Percentiles rank a stretch among this genome's conserved stretches.
phyloP scores from a whole-genome alignment of 2,888 invertebrate species.

The Cheilosia vulpina region DNA sequence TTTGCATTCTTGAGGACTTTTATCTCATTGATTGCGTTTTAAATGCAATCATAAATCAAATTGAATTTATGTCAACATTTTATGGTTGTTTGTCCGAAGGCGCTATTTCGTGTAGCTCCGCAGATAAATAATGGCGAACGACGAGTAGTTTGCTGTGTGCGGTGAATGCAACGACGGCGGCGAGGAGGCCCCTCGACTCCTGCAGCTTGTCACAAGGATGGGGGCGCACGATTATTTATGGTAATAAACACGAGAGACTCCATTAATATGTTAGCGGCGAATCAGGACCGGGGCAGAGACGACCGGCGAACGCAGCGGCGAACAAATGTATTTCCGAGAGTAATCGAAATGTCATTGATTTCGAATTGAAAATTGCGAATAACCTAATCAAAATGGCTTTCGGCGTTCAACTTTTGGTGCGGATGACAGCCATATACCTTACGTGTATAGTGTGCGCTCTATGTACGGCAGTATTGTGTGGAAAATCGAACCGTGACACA shows the following conservation, averaged over 20 bases:
- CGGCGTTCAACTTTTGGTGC: constrained; percentile 52
- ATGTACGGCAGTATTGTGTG: constrained; percentile 1
- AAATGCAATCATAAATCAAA: constrained; percentile 80
- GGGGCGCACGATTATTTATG: constrained; percentile 68
- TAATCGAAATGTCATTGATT: constrained; percentile 79
- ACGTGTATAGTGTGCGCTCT: not conserved
- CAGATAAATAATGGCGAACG: constrained; percentile 77
- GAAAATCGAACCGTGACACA: constrained; percentile 39
- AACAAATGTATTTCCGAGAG: constrained; percentile 65
- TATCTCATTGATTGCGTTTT: constrained; percentile 80
- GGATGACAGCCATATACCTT: constrained; percentile 28
- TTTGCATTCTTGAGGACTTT: constrained; percentile 73
- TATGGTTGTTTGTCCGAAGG: constrained; percentile 80
- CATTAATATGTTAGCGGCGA: constrained; percentile 63
- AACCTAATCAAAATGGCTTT: constrained; percentile 77
- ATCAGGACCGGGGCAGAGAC: constrained; percentile 15
- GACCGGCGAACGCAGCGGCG: constrained; percentile 1
- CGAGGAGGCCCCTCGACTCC: constrained; percentile 38
- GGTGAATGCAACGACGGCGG: constrained; percentile 13
- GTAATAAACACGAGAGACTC: constrained; percentile 68
- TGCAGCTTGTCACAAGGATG: constrained; percentile 55
- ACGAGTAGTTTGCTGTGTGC: constrained; percentile 17
- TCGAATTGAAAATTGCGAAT: constrained; percentile 79
- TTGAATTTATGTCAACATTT: constrained; percentile 80
- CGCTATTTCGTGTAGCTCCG: constrained; percentile 79